Conservation (phyloP, 92 coral and sea anemone genomes). For the Virgularia gustaviana region DNA sequence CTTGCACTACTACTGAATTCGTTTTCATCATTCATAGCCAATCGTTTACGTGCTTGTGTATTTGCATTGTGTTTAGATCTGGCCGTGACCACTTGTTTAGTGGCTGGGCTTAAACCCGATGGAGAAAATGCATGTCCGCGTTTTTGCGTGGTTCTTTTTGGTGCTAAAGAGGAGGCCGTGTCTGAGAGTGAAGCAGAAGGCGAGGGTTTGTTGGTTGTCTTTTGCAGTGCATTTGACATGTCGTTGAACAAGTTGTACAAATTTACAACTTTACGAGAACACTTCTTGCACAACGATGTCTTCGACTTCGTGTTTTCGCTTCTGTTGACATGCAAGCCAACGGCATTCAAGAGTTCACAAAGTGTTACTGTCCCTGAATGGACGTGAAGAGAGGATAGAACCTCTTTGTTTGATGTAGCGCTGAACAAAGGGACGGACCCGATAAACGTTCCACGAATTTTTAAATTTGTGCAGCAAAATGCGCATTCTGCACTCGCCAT, state of each 20-base stretch:
- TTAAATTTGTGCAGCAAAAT: neutral
- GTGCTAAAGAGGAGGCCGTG: constrained; percentile 5
- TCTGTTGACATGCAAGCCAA: neutral
- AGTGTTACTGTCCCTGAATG: neutral
- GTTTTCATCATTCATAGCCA: neutral
- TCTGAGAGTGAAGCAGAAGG: neutral
- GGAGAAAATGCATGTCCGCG: constrained; percentile 1
- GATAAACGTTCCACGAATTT: neutral
- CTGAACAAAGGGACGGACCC: constrained; percentile 14
- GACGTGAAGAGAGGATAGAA: neutral
- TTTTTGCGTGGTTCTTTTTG: neutral
- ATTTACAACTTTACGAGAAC: constrained; percentile 40
- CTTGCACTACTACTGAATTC: neutral
- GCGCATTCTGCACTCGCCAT: neutral
- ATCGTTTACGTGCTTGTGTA: neutral
- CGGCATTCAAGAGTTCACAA: neutral
- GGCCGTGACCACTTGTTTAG: neutral
- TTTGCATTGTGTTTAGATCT: neutral
- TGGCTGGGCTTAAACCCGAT: neutral
- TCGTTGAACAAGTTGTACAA: constrained; percentile 14
- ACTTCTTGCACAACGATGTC: constrained; percentile 25
- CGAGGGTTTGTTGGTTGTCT: too few relatives aligned
- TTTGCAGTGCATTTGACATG: constrained; percentile 3
- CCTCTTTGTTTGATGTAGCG: constrained; percentile 28
- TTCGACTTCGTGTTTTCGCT: neutral